A percentile compares a stretch with the other conserved stretches of the same genome.
phyloP scores from a whole-genome alignment of 2,113 vertebrate genomes.

The Chaetorhynchus papuensis region DNA sequence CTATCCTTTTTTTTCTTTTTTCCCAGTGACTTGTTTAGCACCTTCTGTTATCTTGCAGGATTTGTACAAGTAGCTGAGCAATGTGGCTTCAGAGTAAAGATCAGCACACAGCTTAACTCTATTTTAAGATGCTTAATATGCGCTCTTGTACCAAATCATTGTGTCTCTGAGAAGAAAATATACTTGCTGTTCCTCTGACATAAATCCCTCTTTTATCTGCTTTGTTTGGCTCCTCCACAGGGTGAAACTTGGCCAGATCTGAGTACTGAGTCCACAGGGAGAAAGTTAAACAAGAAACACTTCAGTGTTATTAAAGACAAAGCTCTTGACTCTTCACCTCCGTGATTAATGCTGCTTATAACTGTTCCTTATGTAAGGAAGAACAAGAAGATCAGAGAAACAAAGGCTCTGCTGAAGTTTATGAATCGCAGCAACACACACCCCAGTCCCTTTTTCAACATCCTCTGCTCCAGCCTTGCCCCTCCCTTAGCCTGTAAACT shows the following conservation, averaged over 20 bases:
- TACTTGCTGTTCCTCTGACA: not conserved
- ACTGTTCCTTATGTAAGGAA: not conserved
- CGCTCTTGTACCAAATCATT: not conserved
- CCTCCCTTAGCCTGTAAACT: not conserved
- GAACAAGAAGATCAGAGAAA: not conserved
- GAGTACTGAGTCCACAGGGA: not conserved
- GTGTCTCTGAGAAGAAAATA: not conserved
- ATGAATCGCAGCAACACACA: not conserved
- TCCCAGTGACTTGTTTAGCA: not conserved
- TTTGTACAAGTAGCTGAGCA: not conserved
- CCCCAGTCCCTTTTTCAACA: not conserved
- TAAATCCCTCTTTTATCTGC: slow-evolving; percentile 8
- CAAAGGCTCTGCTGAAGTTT: not conserved
- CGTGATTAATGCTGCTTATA: slow-evolving; percentile 11
- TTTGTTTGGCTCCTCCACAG: slow-evolving; percentile 7
- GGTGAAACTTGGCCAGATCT: not conserved
- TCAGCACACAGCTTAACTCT: not conserved
- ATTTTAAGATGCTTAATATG: slow-evolving; percentile 19
- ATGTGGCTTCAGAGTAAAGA: not conserved
- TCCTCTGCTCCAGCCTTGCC: not conserved
- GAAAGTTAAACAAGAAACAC: slow-evolving; percentile 21
- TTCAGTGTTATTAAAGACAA: slow-evolving; percentile 19
- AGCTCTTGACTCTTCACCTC: slow-evolving; percentile 10
- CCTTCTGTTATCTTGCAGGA: not conserved
- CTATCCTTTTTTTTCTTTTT: not conserved